Evolutionary conservation across 1,140 invertebrate genomes (phyloP), one percentile per base, ranked within the genome.

Genomic region (Wasmannia auropunctata): DNA sequence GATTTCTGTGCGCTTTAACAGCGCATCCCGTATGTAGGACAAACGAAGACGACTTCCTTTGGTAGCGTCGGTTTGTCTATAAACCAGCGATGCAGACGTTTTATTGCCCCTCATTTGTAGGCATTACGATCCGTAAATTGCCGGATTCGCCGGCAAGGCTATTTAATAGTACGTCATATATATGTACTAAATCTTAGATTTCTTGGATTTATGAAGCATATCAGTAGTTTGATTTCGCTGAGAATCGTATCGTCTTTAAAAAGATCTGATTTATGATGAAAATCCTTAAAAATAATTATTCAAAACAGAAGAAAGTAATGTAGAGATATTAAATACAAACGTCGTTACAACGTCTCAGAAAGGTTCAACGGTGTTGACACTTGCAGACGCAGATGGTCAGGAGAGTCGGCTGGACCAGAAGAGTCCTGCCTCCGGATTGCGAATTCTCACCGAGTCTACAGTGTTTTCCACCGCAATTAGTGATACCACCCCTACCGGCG

Each of bases 391-490:
- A 93, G 76, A 95, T 96, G 95, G 91, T 95, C 60, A 92, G 95
- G 49, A 91, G 96, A 70, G 95, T 96, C n/a, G 96, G 96, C 4
- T 96, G 96, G 96, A 95, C 96, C 65, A 93, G 95, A 86, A 92
- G 96, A 34, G 91, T 96, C 25, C 87, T 96, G 31, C 96, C 96
- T n/a, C 95, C 96, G n/a, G 95, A 96, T 86, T 96, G 96, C 92
- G 95, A 96, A 75, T 93, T 94, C 28, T 94, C 94, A 37, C 94
- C 95, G 5, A 95, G 94, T 56, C 91, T 96, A 8, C 94, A 96
- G 83, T 96, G 96, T 87, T 96, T 97, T 89, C 96, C 96, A n/a
- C 94, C 95, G 3, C 92, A 94, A 74, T 92, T 97, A 22, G 94
- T 96, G 8, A 93, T 95, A 40, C 91, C 92, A 58, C 96, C 96